Conservation (phyloP, 2,888 invertebrate genomes). For the Acronicta aceris region DNA sequence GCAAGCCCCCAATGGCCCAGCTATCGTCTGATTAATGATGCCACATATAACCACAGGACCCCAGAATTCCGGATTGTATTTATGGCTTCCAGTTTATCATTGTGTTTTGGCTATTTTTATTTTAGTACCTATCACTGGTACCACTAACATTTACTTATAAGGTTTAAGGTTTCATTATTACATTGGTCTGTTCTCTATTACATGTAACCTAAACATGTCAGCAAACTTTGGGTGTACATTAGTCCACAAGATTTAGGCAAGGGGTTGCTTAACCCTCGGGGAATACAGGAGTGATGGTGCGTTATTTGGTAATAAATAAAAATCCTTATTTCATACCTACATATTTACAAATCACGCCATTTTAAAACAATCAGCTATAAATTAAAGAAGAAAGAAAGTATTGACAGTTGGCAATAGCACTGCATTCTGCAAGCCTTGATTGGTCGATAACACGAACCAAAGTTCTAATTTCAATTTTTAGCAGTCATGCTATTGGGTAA, state of each 20-base stretch:
- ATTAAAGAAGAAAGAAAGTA: slow-evolving; percentile 28
- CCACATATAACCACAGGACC: slow-evolving; percentile 68
- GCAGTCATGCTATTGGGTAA: slow-evolving; percentile 58
- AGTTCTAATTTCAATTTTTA: slow-evolving; percentile 60
- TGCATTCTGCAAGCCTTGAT: slow-evolving; percentile 48
- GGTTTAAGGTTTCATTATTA: no score
- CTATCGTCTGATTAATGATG: slow-evolving; percentile 78
- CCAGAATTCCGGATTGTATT: slow-evolving; percentile 75
- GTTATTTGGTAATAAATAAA: no score
- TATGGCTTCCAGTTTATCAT: slow-evolving; percentile 59
- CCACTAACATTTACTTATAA: no score
- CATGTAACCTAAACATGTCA: no score
- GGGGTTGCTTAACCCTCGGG: no score
- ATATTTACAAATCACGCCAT: slow-evolving; percentile 23
- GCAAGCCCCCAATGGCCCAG: slow-evolving; percentile 31
- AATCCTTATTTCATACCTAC: no score
- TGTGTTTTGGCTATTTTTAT: slow-evolving; percentile 21
- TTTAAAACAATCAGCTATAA: slow-evolving; percentile 9
- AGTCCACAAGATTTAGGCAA: no score
- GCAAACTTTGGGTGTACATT: no score
- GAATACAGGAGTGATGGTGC: no score
- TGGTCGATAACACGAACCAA: slow-evolving; percentile 52
- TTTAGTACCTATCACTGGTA: background rate
- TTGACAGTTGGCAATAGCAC: slow-evolving; percentile 39
- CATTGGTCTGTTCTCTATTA: no score